These are phyloP conservation scores for Symphodus melops DNA, from an alignment of 2,113 vertebrate species.

Conservation along the genomic window DNA sequence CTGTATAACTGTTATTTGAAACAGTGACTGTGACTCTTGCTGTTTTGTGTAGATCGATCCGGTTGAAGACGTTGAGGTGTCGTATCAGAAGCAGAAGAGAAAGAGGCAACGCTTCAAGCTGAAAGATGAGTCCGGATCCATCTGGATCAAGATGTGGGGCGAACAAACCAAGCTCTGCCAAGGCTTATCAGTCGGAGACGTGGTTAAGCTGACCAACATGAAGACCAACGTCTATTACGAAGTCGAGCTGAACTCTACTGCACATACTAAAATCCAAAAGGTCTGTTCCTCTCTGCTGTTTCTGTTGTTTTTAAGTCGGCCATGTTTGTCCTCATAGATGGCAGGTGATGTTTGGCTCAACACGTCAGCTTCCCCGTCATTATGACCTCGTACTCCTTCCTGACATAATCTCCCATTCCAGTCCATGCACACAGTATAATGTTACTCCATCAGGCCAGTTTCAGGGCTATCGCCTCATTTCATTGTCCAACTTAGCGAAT, in stretches of 20 bases:
- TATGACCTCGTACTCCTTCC: too few relatives aligned
- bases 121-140: neutral
- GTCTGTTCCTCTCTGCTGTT: conserved; percentile 4
- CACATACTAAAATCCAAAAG: neutral
- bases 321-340: too few relatives aligned
- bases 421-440: too few relatives aligned
- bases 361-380: too few relatives aligned
- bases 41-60: conserved; percentile 7
- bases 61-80: fast-evolving
- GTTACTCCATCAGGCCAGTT: too few relatives aligned
- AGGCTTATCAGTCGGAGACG: conserved; percentile 1
- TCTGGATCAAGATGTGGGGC: conserved; percentile 20
- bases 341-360: too few relatives aligned
- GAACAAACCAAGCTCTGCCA: neutral
- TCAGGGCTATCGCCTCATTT: too few relatives aligned
- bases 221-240: fast-evolving
- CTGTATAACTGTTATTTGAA: too few relatives aligned
- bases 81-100: fast-evolving
- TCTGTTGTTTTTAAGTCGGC: too few relatives aligned
- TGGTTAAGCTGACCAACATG: conserved; percentile 22
- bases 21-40: too few relatives aligned
- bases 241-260: conserved; percentile 13
- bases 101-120: neutral
- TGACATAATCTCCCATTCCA: too few relatives aligned
- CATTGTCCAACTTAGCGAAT: too few relatives aligned